Conservation (phyloP, 2,888 invertebrate genomes). For the Tenthredo distinguenda region DNA sequence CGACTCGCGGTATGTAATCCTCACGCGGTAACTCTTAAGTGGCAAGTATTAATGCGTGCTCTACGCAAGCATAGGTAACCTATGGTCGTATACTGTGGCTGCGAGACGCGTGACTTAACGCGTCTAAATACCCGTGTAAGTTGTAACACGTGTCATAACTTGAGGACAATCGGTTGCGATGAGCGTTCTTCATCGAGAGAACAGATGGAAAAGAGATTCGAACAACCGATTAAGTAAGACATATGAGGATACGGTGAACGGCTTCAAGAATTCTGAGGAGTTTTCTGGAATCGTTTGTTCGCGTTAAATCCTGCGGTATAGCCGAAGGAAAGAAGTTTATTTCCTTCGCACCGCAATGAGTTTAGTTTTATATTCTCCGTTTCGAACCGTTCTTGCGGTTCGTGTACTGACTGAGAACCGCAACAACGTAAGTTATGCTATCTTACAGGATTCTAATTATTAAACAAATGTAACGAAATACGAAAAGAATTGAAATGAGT, state of each 20-base stretch:
- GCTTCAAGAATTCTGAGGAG: not conserved
- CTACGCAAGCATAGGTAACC: not conserved
- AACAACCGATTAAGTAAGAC: not conserved
- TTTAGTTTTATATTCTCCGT: not conserved
- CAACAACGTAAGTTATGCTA: not conserved
- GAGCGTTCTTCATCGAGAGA: not conserved
- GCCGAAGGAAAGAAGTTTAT: not conserved
- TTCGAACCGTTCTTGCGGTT: not conserved
- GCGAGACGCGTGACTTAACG: not conserved
- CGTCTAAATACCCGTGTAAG: not conserved
- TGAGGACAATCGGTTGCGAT: not conserved
- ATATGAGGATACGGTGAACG: not conserved
- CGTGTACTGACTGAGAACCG: not conserved
- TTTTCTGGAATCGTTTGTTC: not conserved
- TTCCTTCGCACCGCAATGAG: not conserved
- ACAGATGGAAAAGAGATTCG: not conserved
- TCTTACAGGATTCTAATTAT: not conserved
- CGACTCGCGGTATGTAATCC: not conserved
- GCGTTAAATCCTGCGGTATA: too few relatives aligned
- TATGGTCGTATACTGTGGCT: not conserved
- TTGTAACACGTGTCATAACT: not conserved
- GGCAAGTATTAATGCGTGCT: not conserved
- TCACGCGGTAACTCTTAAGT: not conserved
- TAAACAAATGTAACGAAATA: too few relatives aligned
- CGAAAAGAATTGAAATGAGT: too few relatives aligned